Evolutionary conservation across 1,140 invertebrate genomes (phyloP), one percentile per base, ranked within the genome.

Genomic region (Trichomalopsis sarcophagae): DNA sequence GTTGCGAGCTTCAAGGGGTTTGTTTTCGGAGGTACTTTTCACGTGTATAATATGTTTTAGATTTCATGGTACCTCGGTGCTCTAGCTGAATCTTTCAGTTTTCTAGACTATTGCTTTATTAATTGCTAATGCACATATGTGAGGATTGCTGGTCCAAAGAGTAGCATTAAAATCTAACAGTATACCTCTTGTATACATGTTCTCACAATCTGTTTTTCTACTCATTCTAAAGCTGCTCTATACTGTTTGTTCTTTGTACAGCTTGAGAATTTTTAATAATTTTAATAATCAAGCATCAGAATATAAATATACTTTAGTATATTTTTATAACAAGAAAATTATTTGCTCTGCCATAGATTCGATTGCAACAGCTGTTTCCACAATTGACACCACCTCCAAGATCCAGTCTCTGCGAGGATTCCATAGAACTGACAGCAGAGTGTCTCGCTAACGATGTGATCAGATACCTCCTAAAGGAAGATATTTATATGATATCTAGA

Each of bases 401-500:
- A n/a, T 91, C 90, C 23, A 89, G 82, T 33, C 87, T 90, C 0
- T 90, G 90, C 76, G 90, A 92, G 33, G 90, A 92, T 33, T 92
- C 91, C 6, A 89, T 93, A 27, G 92, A 93, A 75, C 69, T 91
- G 21, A 93, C 91, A 1, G 91, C 92, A 1, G 91, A 92, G 87
- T 89, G 88, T 75, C 81, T 93, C 23, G 92, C 91, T 0, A 91
- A 91, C 74, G 92, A 93, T 81, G 92, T 93, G 40, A 93, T 93
- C 76, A 90, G 92, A 69, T 93, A 92, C 86, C 87, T 93, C 2
- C 86, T 93, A 4, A 93, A 93, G 62, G 92, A 93, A 84, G 92
- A 93, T 83, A 91, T 93, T 85, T 92, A 93, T 87, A 86, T 91
- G 13, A 92, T 93, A 89, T 93, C 92, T 1, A 88, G 89, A 50